Percentiles rank a stretch among this genome's conserved stretches.
These are phyloP conservation scores for Rhinatrema bivittatum DNA, from an alignment of 2,797 vertebrate genomes.

Conservation along the genomic window DNA sequence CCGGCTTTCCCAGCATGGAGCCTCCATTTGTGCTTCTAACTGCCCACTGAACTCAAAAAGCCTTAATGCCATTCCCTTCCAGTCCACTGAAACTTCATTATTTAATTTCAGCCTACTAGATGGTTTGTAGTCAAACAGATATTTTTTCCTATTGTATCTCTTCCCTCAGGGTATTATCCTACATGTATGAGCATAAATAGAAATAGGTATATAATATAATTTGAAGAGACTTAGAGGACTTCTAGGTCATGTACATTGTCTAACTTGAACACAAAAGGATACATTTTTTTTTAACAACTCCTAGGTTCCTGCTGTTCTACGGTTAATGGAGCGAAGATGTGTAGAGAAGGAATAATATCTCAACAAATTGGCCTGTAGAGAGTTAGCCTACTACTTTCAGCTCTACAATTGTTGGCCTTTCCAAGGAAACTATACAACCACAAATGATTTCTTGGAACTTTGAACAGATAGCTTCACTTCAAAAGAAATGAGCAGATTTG, in stretches of 20 bases:
- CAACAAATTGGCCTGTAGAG: neutral
- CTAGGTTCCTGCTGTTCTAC: neutral
- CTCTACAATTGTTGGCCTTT: slow-evolving; percentile 9
- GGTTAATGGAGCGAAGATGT: slow-evolving; percentile 4
- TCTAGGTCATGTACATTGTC: slow-evolving; percentile 8
- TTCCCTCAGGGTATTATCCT: slow-evolving; percentile 9
- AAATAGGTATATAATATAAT: slow-evolving; percentile 13
- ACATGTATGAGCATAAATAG: slow-evolving; percentile 16
- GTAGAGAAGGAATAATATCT: slow-evolving; percentile 6
- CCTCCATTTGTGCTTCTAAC: slow-evolving; percentile 50
- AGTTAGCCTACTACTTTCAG: neutral
- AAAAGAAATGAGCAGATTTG: slow-evolving; percentile 26
- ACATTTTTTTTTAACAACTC: neutral
- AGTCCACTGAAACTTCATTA: slow-evolving; percentile 38
- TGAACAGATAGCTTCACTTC: slow-evolving; percentile 14
- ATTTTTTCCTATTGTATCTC: neutral
- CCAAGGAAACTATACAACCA: slow-evolving; percentile 5
- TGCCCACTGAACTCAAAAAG: slow-evolving; percentile 48
- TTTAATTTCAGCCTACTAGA: slow-evolving; percentile 38
- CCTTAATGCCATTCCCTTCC: slow-evolving; percentile 49
- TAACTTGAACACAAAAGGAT: neutral
- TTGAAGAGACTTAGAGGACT: slow-evolving; percentile 7
- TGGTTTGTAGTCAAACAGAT: slow-evolving; percentile 9
- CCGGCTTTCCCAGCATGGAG: slow-evolving; percentile 50
- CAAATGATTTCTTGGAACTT: slow-evolving; percentile 22